Evolutionary conservation across 2,113 vertebrate species (phyloP).

Genomic region (Bungarus multicinctus): DNA sequence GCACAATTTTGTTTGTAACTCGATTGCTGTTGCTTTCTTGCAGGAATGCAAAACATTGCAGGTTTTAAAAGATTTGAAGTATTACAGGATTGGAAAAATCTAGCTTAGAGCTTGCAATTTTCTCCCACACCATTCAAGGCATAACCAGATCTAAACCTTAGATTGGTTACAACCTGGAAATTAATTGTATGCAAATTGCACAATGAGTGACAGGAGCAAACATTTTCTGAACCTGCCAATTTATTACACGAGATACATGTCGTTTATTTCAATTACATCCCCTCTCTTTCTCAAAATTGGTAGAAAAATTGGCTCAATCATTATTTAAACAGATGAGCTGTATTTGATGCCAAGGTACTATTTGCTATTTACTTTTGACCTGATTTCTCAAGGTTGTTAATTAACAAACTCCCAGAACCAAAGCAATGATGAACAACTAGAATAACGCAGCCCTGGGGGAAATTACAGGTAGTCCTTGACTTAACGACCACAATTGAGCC

Average conservation of each 20-base stretch:
- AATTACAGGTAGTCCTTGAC: not conserved
- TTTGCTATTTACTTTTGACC: not conserved
- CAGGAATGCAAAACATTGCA: not conserved
- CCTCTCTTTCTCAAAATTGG: not conserved
- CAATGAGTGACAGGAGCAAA: rapidly evolving
- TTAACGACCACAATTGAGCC: too few relatives aligned
- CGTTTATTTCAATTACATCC: not conserved
- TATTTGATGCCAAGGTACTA: not conserved
- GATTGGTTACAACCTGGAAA: not conserved
- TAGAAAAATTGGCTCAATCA: not conserved
- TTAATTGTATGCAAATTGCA: not conserved
- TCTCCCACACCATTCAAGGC: not conserved
- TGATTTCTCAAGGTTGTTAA: not conserved
- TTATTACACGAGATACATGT: not conserved
- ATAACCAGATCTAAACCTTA: not conserved
- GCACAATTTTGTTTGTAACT: too few relatives aligned
- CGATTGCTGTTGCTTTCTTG: not conserved
- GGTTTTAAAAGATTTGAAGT: not conserved
- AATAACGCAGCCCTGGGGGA: not conserved
- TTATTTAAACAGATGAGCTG: not conserved
- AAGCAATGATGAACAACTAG: not conserved
- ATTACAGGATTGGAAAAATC: not conserved
- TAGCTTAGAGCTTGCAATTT: not conserved
- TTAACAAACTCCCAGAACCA: not conserved
- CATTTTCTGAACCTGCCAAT: not conserved